Conservation (phyloP, 2,113 vertebrate species). For the Poecile atricapillus region DNA sequence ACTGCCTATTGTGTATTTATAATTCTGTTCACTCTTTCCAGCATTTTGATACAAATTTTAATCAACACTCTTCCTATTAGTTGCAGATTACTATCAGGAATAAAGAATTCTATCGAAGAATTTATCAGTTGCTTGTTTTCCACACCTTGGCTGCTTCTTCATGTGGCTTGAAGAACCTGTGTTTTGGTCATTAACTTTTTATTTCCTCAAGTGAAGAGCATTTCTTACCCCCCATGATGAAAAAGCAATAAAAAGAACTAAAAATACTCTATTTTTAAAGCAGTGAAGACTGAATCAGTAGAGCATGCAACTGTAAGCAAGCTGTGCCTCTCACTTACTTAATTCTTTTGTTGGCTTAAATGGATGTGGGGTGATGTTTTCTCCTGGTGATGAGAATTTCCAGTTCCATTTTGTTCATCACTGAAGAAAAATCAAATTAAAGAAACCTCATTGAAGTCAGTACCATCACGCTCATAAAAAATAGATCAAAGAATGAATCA, state of each 20-base stretch:
- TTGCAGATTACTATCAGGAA: neutral
- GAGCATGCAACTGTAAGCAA: neutral
- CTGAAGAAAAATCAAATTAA: neutral
- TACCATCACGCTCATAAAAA: neutral
- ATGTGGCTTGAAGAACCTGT: neutral
- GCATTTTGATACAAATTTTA: neutral
- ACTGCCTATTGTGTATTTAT: neutral
- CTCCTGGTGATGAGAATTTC: neutral
- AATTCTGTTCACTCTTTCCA: neutral
- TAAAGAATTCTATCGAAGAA: neutral
- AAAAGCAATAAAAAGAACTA: neutral
- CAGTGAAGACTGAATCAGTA: neutral
- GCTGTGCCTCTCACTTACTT: neutral
- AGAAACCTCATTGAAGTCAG: conserved; percentile 10
- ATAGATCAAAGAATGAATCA: conserved; percentile 38
- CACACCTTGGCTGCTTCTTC: neutral
- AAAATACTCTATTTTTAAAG: neutral
- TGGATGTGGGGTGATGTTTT: neutral
- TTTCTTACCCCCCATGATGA: neutral
- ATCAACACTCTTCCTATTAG: neutral
- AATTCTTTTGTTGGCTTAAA: neutral
- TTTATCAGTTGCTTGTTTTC: neutral
- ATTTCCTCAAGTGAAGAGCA: neutral
- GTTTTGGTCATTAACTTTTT: neutral
- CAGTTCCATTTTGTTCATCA: conserved; percentile 20